Base-by-base conservation (phyloP, 35 echinoderm and acorn worm genomes). In the Apostichopus japonicus region DNA sequence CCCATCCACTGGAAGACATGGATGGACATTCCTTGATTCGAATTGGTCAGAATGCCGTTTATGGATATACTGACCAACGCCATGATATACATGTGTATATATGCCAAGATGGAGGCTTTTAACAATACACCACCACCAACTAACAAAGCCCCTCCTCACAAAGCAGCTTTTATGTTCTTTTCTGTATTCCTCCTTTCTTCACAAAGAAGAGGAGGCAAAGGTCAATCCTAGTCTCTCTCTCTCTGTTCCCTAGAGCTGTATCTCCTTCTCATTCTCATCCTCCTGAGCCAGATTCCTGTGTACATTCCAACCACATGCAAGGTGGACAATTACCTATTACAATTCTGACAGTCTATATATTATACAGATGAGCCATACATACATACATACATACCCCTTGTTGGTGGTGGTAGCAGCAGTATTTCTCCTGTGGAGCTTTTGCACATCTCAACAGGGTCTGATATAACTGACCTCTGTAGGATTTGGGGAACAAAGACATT, bases 401-500 rank as follows among this genome's bases (percentile, higher is more conserved):
- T 44, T 44, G 33, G 33, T 44, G 27, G 27, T 33, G 33, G 33
- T 44, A 44, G 33, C 33, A 44, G 11, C 63, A 65, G 9, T 17
- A 67, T 67, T 11, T 19, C 63, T 15, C 11, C 19, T 67, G 63
- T 9, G 63, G 9, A 67, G 63, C 19, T 67, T 19, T 15, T 67
- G 63, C 63, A 67, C 19, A 11, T 67, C 63, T 15, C 63, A 67
- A 11, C 63, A 54, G 79, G 79, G 24, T 83, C 51, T 83, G 19
- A 44, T 83, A 52, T 9, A 55, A 44, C 51, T 83, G 79, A 83
- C 79, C 79, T 83, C 79, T n/a, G 17, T 10, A 55, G 79, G 63
- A 67, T 67, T 16, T 83, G 9, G 24, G 4, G 79, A 83, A 83
- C 79, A 83, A 83, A 83, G 79, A 83, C 79, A 83, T 83, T 83